A percentile compares a stretch with the other conserved stretches of the same genome.
These are phyloP conservation scores for Scaptomyza polygonia DNA, from an alignment of 2,888 invertebrate genomes.

Conservation along the genomic window DNA sequence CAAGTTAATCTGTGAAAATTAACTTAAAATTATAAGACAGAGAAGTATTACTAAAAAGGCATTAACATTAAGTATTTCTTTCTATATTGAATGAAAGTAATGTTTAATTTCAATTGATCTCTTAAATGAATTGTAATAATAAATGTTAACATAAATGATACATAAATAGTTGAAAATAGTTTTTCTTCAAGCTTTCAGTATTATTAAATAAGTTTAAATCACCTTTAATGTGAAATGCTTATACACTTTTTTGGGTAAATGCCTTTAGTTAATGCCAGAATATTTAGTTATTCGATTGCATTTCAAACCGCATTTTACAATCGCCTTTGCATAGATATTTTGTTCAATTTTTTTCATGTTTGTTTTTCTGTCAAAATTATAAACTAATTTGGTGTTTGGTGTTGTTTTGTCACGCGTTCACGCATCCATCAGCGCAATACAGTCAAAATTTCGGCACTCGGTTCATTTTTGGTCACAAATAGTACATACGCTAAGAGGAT, in stretches of 20 bases:
- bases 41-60: not conserved
- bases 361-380: conserved; percentile 35
- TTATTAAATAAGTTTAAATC: no score
- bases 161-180: no score
- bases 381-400: conserved; percentile 64
- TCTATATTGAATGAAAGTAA: no score
- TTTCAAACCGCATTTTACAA: conserved; percentile 6
- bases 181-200: no score
- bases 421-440: conserved; percentile 22
- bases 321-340: not conserved
- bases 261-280: not conserved
- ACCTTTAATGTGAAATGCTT: no score
- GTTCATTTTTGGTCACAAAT: conserved; percentile 10
- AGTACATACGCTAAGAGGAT: not conserved
- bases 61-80: not conserved
- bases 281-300: conserved; percentile 9
- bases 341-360: not conserved
- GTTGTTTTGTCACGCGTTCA: conserved; percentile 44
- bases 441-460: conserved; percentile 23
- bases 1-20: not conserved
- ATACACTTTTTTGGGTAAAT: no score
- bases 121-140: no score
- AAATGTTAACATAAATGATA: no score
- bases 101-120: no score
- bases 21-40: not conserved